phyloP scores from a whole-genome alignment of 2,888 invertebrate genomes.

The Phaonia tiefii region DNA sequence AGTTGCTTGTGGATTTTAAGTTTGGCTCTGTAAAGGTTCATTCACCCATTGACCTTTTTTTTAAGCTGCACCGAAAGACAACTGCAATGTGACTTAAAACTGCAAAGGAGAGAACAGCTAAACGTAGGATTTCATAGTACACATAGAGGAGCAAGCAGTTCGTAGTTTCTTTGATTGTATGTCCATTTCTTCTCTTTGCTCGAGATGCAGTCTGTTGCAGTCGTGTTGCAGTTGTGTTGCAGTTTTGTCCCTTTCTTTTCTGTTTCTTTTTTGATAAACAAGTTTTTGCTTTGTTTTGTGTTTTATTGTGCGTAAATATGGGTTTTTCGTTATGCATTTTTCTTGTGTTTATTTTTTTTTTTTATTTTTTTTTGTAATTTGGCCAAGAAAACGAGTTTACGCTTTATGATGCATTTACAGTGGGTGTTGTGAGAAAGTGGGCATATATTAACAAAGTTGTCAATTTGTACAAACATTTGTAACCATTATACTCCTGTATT shows the following conservation, averaged over 20 bases:
- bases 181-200: neutral
- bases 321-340: too few species aligned
- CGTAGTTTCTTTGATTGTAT: neutral
- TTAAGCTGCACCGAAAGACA: constrained; percentile 42
- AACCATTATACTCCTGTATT: too few species aligned
- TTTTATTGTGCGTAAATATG: too few species aligned
- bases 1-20: constrained; percentile 35
- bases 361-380: too few species aligned
- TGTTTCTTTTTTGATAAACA: constrained; percentile 20
- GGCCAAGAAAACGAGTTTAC: too few species aligned
- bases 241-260: constrained; percentile 23
- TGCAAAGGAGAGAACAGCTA: neutral
- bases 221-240: neutral
- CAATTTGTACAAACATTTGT: too few species aligned
- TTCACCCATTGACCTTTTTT: constrained; percentile 78
- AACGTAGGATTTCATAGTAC: neutral
- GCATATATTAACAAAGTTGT: too few species aligned
- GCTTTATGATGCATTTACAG: too few species aligned
- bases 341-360: too few species aligned
- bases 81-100: neutral
- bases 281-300: constrained; percentile 9
- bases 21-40: constrained; percentile 69
- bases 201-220: neutral
- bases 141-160: constrained; percentile 27
- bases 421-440: too few species aligned